phyloP scores from a whole-genome alignment of 2,888 invertebrate species.

The Heliconius aoede region DNA sequence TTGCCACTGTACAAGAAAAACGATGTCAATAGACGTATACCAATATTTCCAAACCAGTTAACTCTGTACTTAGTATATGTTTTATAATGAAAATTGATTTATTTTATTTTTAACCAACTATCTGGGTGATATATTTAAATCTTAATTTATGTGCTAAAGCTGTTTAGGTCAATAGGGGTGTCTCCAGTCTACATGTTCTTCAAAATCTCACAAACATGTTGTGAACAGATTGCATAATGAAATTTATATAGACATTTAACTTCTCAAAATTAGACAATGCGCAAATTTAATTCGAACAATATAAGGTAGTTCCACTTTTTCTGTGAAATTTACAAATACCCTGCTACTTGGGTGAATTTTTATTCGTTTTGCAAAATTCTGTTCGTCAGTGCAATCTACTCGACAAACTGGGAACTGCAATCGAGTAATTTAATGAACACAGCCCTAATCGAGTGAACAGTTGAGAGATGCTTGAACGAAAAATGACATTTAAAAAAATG shows the following conservation, averaged over 20 bases:
- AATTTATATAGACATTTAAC: not conserved
- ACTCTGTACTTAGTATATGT: slow-evolving; percentile 18
- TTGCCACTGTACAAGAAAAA: slow-evolving; percentile 37
- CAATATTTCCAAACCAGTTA: slow-evolving; percentile 40
- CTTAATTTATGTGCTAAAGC: too few species aligned
- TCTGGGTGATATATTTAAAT: not conserved
- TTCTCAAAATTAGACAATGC: not conserved
- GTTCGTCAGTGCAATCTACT: slow-evolving; percentile 66
- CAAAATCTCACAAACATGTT: not conserved
- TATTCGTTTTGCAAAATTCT: slow-evolving; percentile 47
- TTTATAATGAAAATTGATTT: slow-evolving; percentile 7
- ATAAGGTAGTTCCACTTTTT: slow-evolving; percentile 21
- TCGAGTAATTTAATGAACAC: slow-evolving; percentile 79
- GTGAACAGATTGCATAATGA: too few species aligned
- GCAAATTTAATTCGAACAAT: slow-evolving; percentile 13
- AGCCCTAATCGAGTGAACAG: slow-evolving; percentile 75
- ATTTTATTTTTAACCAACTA: not conserved
- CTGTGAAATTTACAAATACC: slow-evolving; percentile 36
- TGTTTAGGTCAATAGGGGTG: not conserved
- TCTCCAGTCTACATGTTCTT: not conserved
- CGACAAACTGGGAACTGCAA: slow-evolving; percentile 73
- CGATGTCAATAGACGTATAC: slow-evolving; percentile 29
- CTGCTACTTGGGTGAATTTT: slow-evolving; percentile 37
- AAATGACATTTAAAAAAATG: slow-evolving; percentile 63
- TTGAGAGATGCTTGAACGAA: slow-evolving; percentile 61